Percentiles rank a stretch among this genome's conserved stretches.
Conservation (phyloP, 1,140 invertebrate species). For the Penaeus japonicus region DNA sequence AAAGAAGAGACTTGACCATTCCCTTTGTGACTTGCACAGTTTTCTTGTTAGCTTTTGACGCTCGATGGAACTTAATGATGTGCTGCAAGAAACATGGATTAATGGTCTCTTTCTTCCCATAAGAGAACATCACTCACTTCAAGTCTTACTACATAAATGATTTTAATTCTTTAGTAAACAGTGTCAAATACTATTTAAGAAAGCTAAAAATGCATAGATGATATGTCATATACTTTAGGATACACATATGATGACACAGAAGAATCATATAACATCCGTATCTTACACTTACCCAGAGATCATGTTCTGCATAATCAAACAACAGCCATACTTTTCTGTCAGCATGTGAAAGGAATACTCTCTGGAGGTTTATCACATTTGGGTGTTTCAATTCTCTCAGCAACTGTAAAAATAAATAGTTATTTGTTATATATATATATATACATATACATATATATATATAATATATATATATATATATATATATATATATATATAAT, state of each 20-base stretch:
- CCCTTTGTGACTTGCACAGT: constrained; percentile 94
- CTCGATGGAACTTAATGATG: constrained; percentile 99
- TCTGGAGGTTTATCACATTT: constrained; percentile 96
- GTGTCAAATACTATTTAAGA: too few species aligned
- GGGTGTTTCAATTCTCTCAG: constrained; percentile 97
- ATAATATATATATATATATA: neutral
- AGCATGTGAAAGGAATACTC: constrained; percentile 96
- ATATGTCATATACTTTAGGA: too few species aligned
- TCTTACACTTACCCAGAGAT: constrained; percentile 82
- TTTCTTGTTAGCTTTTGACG: constrained; percentile 98
- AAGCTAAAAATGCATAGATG: too few species aligned
- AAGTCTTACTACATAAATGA: too few species aligned
- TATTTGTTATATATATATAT: too few species aligned
- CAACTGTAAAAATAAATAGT: constrained; percentile 72
- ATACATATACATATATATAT: neutral
- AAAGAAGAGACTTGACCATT: constrained; percentile 97
- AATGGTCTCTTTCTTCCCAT: neutral
- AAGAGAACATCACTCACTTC: too few species aligned
- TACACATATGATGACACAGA: too few species aligned
- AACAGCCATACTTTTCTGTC: constrained; percentile 98
- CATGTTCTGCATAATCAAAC: constrained; percentile 99
- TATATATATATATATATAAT: neutral
- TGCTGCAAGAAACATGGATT: constrained; percentile 72
- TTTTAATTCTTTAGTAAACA: too few species aligned
- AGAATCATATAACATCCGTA: neutral